Evolutionary conservation across 2,888 invertebrate genomes (phyloP).

Genomic region (Stenurella melanura): DNA sequence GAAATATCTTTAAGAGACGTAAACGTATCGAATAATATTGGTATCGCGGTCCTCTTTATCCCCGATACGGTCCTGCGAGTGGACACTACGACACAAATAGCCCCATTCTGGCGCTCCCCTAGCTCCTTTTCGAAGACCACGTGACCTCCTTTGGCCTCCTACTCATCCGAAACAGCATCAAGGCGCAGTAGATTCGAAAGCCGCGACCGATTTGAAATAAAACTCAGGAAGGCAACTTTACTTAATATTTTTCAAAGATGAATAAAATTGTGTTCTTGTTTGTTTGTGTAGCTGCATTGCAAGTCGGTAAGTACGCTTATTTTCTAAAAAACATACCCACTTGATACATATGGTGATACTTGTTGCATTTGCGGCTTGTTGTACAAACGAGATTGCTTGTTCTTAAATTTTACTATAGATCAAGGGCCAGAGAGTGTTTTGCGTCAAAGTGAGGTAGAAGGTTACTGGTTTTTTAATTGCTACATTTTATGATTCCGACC

Average conservation of each 20-base stretch:
- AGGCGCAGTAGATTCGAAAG: background rate
- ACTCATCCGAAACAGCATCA: slow-evolving; percentile 1
- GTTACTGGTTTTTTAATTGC: too few relatives aligned
- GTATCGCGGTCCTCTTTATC: background rate
- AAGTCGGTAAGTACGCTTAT: slow-evolving; percentile 16
- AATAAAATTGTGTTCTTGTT: slow-evolving; percentile 20
- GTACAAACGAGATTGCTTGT: too few relatives aligned
- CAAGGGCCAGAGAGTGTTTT: too few relatives aligned
- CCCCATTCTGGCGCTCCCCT: slow-evolving; percentile 22
- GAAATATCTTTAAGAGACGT: too few relatives aligned
- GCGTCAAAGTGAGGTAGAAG: too few relatives aligned
- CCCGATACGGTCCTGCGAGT: background rate
- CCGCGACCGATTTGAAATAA: slow-evolving; percentile 12
- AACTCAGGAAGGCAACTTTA: background rate
- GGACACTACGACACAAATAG: background rate
- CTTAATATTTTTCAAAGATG: slow-evolving; percentile 12
- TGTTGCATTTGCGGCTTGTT: too few relatives aligned
- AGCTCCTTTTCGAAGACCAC: slow-evolving; percentile 5
- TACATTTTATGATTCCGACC: too few relatives aligned
- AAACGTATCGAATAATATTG: too few relatives aligned
- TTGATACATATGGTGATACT: background rate
- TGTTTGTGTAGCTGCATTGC: slow-evolving; percentile 8
- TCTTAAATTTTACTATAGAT: too few relatives aligned
- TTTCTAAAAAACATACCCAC: background rate
- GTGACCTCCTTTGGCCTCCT: background rate